These are phyloP conservation scores for Elanoides forficatus DNA, from an alignment of 2,113 vertebrate species.

Conservation along the genomic window DNA sequence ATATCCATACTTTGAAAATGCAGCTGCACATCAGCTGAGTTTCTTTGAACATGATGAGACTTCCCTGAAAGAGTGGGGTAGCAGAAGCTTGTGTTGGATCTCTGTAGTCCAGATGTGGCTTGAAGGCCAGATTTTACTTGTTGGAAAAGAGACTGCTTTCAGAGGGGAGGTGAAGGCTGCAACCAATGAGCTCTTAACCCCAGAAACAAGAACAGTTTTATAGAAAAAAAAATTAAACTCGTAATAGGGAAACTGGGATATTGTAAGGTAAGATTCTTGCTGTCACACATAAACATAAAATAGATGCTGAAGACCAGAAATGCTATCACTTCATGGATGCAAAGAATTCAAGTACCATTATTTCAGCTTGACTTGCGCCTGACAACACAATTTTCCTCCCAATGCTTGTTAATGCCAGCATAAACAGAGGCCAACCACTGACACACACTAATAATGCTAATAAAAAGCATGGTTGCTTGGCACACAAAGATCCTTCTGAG, in stretches of 20 bases:
- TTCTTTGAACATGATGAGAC: rapidly evolving
- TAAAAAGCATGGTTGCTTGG: background rate
- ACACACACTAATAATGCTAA: background rate
- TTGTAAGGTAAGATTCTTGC: background rate
- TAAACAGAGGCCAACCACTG: conserved; percentile 1
- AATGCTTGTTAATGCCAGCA: background rate
- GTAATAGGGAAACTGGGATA: rapidly evolving
- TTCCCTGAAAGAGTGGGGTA: background rate
- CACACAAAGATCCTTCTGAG: background rate
- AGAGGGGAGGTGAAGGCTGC: background rate
- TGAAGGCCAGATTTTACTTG: background rate
- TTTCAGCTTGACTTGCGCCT: background rate
- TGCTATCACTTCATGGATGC: background rate
- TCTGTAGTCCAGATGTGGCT: background rate
- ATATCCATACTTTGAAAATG: background rate
- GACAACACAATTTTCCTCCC: background rate
- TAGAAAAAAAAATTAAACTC: background rate
- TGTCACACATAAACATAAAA: background rate
- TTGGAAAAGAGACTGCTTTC: background rate
- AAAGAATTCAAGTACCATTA: background rate
- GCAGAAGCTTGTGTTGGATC: background rate
- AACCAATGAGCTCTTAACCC: background rate
- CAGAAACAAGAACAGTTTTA: background rate
- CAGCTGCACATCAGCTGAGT: background rate
- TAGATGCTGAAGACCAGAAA: background rate